phyloP scores from a whole-genome alignment of 2,797 vertebrate species.

The Mergus octosetaceus region DNA sequence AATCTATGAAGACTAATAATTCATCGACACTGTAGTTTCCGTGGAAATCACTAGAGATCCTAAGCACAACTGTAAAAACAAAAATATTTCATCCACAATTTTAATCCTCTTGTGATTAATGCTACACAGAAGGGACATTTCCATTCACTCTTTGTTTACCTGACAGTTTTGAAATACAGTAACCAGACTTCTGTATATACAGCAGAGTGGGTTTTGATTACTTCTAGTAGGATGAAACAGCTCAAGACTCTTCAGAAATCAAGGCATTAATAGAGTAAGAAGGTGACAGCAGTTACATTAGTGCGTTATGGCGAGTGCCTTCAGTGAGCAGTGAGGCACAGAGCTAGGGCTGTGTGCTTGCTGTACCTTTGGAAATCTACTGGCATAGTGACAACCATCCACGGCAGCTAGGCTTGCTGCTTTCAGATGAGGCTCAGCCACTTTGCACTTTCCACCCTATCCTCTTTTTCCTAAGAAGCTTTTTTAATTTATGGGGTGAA shows the following conservation, averaged over 20 bases:
- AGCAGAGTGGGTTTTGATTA: not conserved
- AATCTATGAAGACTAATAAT: not conserved
- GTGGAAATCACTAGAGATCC: not conserved
- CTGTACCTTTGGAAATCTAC: fast-evolving
- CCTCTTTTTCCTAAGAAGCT: not conserved
- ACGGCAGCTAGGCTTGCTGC: not conserved
- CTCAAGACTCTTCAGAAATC: not conserved
- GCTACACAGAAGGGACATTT: constrained; percentile 3
- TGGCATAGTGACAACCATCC: not conserved
- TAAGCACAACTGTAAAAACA: constrained; percentile 33
- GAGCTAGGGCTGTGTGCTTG: not conserved
- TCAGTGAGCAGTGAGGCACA: not conserved
- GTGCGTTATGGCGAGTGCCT: not conserved
- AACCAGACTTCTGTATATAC: not conserved
- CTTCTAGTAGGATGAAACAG: not conserved
- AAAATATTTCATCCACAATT: constrained; percentile 29
- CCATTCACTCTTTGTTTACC: not conserved
- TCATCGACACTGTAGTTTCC: constrained; percentile 1
- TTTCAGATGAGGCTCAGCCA: not conserved
- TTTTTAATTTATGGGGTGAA: constrained; percentile 27
- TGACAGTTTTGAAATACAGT: constrained; percentile 4
- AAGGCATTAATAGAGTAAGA: not conserved
- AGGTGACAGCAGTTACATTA: not conserved
- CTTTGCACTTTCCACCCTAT: not conserved
- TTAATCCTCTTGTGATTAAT: constrained; percentile 1